Evolutionary conservation across 2,113 vertebrate genomes (phyloP).

Genomic region (Chrysochloris asiatica): DNA sequence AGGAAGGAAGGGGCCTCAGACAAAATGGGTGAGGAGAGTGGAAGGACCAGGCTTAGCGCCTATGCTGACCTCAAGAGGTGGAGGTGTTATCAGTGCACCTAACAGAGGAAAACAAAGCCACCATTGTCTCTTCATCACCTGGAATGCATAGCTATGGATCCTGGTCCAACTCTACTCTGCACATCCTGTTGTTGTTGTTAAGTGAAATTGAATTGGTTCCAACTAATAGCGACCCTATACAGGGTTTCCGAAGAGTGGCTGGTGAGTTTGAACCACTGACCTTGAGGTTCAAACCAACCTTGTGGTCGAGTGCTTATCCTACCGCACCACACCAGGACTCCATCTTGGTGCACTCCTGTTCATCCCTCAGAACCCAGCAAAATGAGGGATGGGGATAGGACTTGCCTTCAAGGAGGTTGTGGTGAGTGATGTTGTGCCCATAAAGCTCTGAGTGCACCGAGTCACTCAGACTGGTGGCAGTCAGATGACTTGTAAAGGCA

Average conservation of each 20-base stretch:
- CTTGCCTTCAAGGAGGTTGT: not conserved
- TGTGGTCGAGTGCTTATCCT: too few species aligned
- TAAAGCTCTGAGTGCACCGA: not conserved
- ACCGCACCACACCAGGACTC: too few species aligned
- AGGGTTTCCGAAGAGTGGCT: too few species aligned
- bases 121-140: not conserved
- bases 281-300: too few species aligned
- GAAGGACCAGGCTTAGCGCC: not conserved
- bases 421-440: not conserved
- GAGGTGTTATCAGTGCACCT: not conserved
- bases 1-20: not conserved
- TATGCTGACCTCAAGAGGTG: not conserved
- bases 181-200: too few species aligned
- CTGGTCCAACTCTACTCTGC: not conserved
- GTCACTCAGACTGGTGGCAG: not conserved
- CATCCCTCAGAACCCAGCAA: conserved; percentile 13
- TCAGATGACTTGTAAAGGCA: not conserved
- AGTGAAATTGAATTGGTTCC: too few species aligned
- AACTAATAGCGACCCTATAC: too few species aligned
- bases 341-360: not conserved
- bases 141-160: rapidly evolving
- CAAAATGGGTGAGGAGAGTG: not conserved
- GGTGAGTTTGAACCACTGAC: too few species aligned
- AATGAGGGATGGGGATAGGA: not conserved
- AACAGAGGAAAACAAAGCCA: not conserved